Conservation (phyloP, 2,797 vertebrate species). For the Acanthiza pusilla region DNA sequence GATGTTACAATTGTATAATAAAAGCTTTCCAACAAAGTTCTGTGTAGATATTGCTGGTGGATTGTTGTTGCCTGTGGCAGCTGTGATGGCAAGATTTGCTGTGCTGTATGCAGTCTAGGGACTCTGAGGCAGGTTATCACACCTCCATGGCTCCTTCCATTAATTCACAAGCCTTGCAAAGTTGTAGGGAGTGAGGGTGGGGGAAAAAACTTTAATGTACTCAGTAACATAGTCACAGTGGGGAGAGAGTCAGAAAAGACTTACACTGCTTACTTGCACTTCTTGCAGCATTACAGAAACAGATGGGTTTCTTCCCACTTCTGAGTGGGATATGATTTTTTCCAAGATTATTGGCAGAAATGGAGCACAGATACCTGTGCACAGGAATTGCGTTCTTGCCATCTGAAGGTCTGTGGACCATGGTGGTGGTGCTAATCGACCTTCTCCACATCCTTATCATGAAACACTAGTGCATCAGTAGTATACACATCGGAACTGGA, state of each 20-base stretch:
- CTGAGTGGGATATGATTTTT: background rate
- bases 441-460: background rate
- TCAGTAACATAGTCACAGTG: background rate
- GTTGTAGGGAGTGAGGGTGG: background rate
- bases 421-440: background rate
- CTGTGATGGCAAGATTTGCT: background rate
- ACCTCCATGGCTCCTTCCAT: background rate
- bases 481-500: background rate
- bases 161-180: slow-evolving; percentile 29
- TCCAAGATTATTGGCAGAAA: background rate
- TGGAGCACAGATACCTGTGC: background rate
- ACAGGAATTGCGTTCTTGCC: background rate
- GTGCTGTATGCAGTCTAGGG: slow-evolving; percentile 6
- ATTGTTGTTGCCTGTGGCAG: slow-evolving; percentile 57
- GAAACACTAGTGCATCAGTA: background rate
- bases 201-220: background rate
- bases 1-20: slow-evolving; percentile 23
- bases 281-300: slow-evolving; percentile 7
- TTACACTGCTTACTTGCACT: background rate
- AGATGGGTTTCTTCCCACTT: background rate
- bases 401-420: background rate
- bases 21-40: slow-evolving; percentile 8
- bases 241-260: background rate
- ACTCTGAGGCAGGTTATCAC: slow-evolving; percentile 18
- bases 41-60: slow-evolving; percentile 18